A percentile compares a stretch with the other conserved stretches of the same genome.
Evolutionary conservation across 2,888 invertebrate species (phyloP).

Genomic region (Plagodis dolabraria): DNA sequence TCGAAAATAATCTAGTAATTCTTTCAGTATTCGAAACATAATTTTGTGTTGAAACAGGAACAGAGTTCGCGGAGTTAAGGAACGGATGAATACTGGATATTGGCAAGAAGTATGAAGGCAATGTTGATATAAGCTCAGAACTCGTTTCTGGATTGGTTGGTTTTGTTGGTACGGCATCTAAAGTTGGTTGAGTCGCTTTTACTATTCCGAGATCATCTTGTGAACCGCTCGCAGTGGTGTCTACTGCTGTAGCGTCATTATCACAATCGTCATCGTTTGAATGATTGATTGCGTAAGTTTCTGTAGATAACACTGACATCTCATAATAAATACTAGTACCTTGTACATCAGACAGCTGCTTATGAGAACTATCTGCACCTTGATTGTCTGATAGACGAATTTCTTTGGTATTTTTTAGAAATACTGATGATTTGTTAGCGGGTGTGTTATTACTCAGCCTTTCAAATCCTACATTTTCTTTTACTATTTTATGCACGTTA

Average conservation of each 20-base stretch:
- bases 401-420: conserved; percentile 83
- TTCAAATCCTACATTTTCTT: conserved; percentile 70
- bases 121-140: conserved; percentile 49
- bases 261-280: conserved; percentile 73
- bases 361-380: conserved; percentile 65
- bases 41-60: conserved; percentile 62
- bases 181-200: conserved; percentile 49
- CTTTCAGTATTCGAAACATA: conserved; percentile 58
- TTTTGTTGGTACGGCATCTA: conserved; percentile 25
- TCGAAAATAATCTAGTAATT: conserved; percentile 54
- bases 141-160: conserved; percentile 33
- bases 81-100: conserved; percentile 53
- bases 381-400: conserved; percentile 76
- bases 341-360: conserved; percentile 75
- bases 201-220: conserved; percentile 60
- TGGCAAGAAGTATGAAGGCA: conserved; percentile 50
- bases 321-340: conserved; percentile 82
- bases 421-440: conserved; percentile 76
- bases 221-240: conserved; percentile 59
- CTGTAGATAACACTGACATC: conserved; percentile 78
- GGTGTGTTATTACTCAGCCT: conserved; percentile 75
- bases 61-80: conserved; percentile 46
- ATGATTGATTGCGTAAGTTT: conserved; percentile 71
- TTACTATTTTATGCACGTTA: conserved; percentile 59
- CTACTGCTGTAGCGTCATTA: conserved; percentile 59